Base-by-base conservation (phyloP, 2,113 vertebrate genomes). In the Xiphophorus maculatus region DNA sequence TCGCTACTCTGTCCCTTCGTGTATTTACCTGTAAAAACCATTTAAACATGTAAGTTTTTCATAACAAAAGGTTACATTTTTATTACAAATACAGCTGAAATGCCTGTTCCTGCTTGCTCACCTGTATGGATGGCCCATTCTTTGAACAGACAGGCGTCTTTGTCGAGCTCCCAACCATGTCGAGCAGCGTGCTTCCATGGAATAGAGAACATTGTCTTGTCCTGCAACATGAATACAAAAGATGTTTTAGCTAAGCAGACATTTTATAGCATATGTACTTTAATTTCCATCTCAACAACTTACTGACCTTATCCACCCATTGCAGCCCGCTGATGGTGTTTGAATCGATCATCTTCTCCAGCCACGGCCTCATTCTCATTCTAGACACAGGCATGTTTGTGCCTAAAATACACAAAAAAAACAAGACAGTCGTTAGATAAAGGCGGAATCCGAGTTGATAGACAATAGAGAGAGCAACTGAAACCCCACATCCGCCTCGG, bases 181-280 rank as follows among this genome's bases (percentile, higher is more conserved):
- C 97, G 96, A 29, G 98, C 98, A 0, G 98, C 98, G 0, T 99
- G 98, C 63, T 99, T 99, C 98, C 98, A 99, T 0, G 98, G 98
- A 76, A 99, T 98, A 22, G 96, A 95, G 87, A 99, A 99, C 71
- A 95, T 95, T 64, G 83, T 96, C 84, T 96, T 94, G 0, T 97
- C 96, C 98, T 99, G 78, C 0, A 66, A 75, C 17, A 74, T 58
- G 25, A 25, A 58, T 58, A n/a, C 25, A n/a, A 58, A n/a, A 58
- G 10, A 58, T 58, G 25, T 25, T n/a, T 58, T 58, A n/a, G 19
- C 9, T 25, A 19, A 25, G 2, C 22, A 25, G 19, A 1, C 25
- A 25, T 58, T n/a, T n/a, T n/a, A 37, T 3, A 25, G 6, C 48
- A 54, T 51, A 51, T 51, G 25, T 54, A 7, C 19, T 51, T 51